Percentiles rank a stretch among this genome's conserved stretches.
Evolutionary conservation across 2,113 vertebrate species (phyloP).

Genomic region (Proteles cristata): DNA sequence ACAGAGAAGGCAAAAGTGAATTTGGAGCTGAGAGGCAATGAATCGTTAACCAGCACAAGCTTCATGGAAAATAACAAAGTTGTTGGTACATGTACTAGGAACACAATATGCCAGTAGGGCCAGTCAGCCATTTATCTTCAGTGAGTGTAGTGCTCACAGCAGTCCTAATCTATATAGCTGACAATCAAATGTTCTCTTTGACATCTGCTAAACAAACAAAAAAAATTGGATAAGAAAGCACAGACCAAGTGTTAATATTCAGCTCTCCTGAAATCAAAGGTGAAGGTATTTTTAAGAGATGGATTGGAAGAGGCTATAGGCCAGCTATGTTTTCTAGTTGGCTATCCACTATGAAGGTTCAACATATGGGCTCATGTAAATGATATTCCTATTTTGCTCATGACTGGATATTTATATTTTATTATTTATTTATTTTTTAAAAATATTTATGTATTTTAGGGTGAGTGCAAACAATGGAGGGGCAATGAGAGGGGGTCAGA

Average conservation of each 20-base stretch:
- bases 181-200: background rate
- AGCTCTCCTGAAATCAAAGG: background rate
- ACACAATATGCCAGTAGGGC: background rate
- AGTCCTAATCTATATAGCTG: background rate
- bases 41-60: background rate
- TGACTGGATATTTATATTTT: background rate
- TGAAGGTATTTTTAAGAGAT: background rate
- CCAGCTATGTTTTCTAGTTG: background rate
- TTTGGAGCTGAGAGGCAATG: background rate
- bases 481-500: too few species aligned
- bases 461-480: too few species aligned
- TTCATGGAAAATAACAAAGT: background rate
- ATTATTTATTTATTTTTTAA: background rate
- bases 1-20: background rate
- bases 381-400: background rate
- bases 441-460: too few species aligned
- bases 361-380: background rate
- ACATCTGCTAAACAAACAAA: background rate
- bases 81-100: background rate
- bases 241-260: background rate
- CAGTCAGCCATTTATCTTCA: background rate
- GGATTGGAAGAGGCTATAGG: background rate
- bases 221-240: background rate
- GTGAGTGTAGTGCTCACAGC: background rate
- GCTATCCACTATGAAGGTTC: background rate